Percentiles rank a stretch among this genome's conserved stretches.
Conservation (phyloP, 2,888 invertebrate genomes). For the Holacanthella duospinosa region DNA sequence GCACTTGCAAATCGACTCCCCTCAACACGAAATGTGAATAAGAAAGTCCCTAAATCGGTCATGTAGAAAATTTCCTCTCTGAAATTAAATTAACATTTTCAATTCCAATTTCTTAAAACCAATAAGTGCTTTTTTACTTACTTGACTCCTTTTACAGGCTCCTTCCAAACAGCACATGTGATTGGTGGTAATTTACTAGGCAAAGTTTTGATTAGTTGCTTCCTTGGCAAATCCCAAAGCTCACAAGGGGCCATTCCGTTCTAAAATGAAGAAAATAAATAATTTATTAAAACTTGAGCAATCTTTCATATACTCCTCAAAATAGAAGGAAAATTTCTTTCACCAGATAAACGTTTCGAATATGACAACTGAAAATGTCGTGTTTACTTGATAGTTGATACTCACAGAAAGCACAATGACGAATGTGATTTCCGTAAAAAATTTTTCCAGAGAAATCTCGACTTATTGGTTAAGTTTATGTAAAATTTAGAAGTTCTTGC, state of each 20-base stretch:
- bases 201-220: conserved; percentile 31
- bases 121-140: not conserved
- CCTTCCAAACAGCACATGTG: conserved; percentile 33
- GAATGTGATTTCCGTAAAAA: too few relatives aligned
- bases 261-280: too few relatives aligned
- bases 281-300: too few relatives aligned
- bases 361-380: too few relatives aligned
- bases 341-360: too few relatives aligned
- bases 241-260: conserved; percentile 35
- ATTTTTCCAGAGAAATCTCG: too few relatives aligned
- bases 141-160: conserved; percentile 16
- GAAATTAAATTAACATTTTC: conserved; percentile 6
- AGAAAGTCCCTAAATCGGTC: conserved; percentile 32
- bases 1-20: conserved; percentile 35
- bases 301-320: too few relatives aligned
- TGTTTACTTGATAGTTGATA: too few relatives aligned
- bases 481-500: too few relatives aligned
- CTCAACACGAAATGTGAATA: conserved; percentile 31
- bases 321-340: too few relatives aligned
- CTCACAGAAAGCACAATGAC: too few relatives aligned
- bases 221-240: conserved; percentile 33
- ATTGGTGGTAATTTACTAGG: conserved; percentile 34
- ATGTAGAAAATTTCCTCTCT: conserved; percentile 32
- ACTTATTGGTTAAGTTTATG: too few relatives aligned
- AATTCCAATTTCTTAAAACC: conserved; percentile 25